Evolutionary conservation across 1,140 invertebrate genomes (phyloP).

Genomic region (Lordiphosa stackelbergi): DNA sequence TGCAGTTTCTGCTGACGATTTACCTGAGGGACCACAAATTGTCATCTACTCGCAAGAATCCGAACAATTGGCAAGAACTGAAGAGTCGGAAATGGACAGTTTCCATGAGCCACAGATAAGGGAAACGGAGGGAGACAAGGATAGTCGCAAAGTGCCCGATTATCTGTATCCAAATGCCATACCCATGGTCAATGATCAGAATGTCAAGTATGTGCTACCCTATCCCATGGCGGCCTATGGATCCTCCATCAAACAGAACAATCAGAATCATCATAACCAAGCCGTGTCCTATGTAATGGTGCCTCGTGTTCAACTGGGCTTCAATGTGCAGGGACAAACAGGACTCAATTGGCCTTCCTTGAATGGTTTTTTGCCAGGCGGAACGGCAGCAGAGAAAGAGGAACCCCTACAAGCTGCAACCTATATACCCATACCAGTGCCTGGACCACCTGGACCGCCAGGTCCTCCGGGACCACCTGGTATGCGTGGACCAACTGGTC

Average conservation of each 20-base stretch:
- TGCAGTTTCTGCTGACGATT: conserved; percentile 3
- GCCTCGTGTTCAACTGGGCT: conserved; percentile 49
- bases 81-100: conserved; percentile 20
- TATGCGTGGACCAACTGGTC: conserved; percentile 35
- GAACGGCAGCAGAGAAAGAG: conserved; percentile 36
- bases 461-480: conserved; percentile 53
- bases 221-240: conserved; percentile 50
- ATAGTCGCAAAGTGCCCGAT: conserved; percentile 64
- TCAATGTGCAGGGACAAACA: conserved; percentile 54
- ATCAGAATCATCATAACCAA: conserved; percentile 18
- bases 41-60: conserved; percentile 31
- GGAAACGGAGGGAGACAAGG: conserved; percentile 45
- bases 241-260: conserved; percentile 17
- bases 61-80: conserved; percentile 16
- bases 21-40: conserved; percentile 33
- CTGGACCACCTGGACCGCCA: conserved; percentile 53
- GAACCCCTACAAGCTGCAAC: conserved; percentile 17
- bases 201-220: conserved; percentile 59
- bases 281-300: conserved; percentile 37
- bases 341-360: conserved; percentile 31
- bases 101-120: conserved; percentile 56
- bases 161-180: conserved; percentile 68
- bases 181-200: conserved; percentile 62
- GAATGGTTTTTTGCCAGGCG: conserved; percentile 24
- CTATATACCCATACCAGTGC: conserved; percentile 49